These are phyloP conservation scores for Oopsacas minuta DNA, from an alignment of 37 sponge, comb jelly and placozoan species.

Conservation along the genomic window DNA sequence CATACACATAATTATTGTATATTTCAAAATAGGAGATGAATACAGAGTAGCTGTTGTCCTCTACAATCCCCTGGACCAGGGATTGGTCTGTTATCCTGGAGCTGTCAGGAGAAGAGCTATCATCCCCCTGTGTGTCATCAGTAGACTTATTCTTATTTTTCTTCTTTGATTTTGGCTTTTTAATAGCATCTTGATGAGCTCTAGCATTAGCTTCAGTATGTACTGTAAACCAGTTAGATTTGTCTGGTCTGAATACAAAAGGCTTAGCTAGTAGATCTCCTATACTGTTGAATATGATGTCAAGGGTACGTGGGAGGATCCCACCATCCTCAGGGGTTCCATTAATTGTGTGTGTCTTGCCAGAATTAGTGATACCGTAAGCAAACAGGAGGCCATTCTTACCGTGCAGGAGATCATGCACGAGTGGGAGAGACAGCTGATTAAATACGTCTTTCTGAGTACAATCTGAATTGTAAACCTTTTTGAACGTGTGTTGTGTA, in stretches of 20 bases:
- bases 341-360: conserved; percentile 90
- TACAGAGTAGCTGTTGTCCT: conserved; percentile 79
- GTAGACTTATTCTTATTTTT: background rate
- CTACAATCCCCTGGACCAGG: conserved; percentile 42
- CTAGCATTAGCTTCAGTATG: conserved; percentile 57
- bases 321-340: conserved; percentile 77
- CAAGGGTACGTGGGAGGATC: conserved; percentile 76
- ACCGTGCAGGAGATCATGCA: conserved; percentile 65
- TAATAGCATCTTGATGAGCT: conserved; percentile 2
- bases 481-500: conserved; percentile 66
- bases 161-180: background rate
- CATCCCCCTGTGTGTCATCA: background rate
- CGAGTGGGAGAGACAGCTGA: conserved; percentile 62
- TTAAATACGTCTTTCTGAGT: conserved; percentile 69
- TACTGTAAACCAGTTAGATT: conserved; percentile 51
- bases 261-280: conserved; percentile 55
- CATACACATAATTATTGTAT: conserved; percentile 92
- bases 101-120: background rate
- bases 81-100: background rate
- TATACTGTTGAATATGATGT: conserved; percentile 89
- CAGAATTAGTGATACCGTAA: conserved; percentile 93
- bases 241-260: conserved; percentile 66
- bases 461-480: conserved; percentile 40
- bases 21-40: conserved; percentile 91
- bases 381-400: conserved; percentile 89